Base-by-base conservation (phyloP, 2,797 vertebrate genomes). In the Ispidina lecontei region DNA sequence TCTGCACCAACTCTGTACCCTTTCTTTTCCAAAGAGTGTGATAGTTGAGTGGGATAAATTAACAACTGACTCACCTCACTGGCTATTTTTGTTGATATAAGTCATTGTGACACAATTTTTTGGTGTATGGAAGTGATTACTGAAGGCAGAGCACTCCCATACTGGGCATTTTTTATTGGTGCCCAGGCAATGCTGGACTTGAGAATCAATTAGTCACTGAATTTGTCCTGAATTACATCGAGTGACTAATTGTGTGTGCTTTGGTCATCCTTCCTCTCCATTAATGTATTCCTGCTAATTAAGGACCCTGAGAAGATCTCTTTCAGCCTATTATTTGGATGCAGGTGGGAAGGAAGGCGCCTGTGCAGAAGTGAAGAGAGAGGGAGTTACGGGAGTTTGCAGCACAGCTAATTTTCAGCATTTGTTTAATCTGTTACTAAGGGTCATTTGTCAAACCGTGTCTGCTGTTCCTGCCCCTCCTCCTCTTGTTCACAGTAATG, bases 381-480 rank as follows among this genome's bases (percentile, higher is more conserved):
- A 72, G 26, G 44, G 58, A 87, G 74, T 95, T 92, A 79, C 71
- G 87, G 80, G 79, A 92, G 79, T 92, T 92, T 89, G 85, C 72
- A 81, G 87, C 62, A 71, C 33, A 73, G 92, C 87, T 96, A 87
- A 93, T 95, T 96, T 97, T 97, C 96, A 93, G 89, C 64, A 71
- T 95, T 96, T 95, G 95, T 96, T 97, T 97, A 97, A 98, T 96
- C 91, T 96, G 63, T 97, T 95, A 95, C 96, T 94, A 90, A 94
- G 91, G 89, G 88, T 96, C 89, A 88, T 93, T 91, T 96, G 87
- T 97, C 95, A 96, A 95, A 93, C 69, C 18, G 52, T 44, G 62
- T 72, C 77, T 87, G 85, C 85, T 95, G 79, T 84, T 95, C 55
- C 73, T 93, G 78, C 55, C 58, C 79, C 84, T 72, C 74, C 65